phyloP scores from a whole-genome alignment of 2,113 vertebrate genomes.

The Azemiops feae region DNA sequence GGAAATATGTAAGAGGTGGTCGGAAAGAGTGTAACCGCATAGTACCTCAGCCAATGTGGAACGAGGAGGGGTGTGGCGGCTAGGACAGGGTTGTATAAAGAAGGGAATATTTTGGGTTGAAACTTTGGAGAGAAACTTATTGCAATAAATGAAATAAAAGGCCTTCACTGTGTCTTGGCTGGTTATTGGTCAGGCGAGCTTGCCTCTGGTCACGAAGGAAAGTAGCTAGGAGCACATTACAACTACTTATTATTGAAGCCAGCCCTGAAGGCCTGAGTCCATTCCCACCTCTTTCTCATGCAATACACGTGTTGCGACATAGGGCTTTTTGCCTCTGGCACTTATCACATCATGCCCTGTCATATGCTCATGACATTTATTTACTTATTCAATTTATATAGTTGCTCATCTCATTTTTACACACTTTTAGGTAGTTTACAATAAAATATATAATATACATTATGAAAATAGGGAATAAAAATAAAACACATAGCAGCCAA shows the following conservation, averaged over 20 bases:
- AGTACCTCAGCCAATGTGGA: too few species aligned
- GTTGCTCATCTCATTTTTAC: neutral
- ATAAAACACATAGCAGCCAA: neutral
- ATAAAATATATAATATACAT: neutral
- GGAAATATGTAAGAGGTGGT: too few species aligned
- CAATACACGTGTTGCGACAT: neutral
- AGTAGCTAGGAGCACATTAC: too few species aligned
- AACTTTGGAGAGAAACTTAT: too few species aligned
- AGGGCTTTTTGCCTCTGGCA: neutral
- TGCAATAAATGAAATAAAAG: too few species aligned
- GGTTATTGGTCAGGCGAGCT: too few species aligned
- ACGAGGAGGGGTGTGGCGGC: too few species aligned
- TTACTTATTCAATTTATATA: neutral
- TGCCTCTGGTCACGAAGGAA: too few species aligned
- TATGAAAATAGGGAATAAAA: neutral
- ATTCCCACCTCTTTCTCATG: neutral
- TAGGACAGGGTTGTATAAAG: too few species aligned
- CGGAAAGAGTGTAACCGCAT: too few species aligned
- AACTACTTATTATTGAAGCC: neutral
- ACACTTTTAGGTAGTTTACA: neutral
- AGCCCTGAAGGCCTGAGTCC: neutral
- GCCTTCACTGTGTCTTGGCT: too few species aligned
- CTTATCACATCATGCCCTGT: neutral
- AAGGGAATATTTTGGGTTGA: too few species aligned
- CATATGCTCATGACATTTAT: neutral